phyloP scores from a whole-genome alignment of 2,113 vertebrate genomes.

The Psettodes erumei region DNA sequence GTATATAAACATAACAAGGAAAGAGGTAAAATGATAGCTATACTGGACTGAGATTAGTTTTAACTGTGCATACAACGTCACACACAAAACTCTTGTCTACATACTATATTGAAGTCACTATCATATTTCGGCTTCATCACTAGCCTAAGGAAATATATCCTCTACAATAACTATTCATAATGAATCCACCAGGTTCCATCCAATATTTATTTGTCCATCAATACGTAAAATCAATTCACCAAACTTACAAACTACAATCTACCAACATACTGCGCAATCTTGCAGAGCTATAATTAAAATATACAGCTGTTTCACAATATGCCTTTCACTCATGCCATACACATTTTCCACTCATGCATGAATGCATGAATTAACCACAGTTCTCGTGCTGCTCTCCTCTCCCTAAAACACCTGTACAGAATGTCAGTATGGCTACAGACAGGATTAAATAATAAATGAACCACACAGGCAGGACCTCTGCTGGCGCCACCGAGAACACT shows the following conservation, averaged over 20 bases:
- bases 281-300: neutral
- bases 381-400: neutral
- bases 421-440: constrained; percentile 7
- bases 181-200: neutral
- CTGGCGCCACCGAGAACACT: constrained; percentile 34
- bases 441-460: constrained; percentile 53
- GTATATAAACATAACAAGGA: neutral
- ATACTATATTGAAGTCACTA: neutral
- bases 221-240: no score
- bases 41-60: neutral
- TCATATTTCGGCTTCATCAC: neutral
- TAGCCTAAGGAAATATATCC: neutral
- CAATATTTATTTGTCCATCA: no score
- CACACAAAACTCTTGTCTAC: neutral
- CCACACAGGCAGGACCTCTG: constrained; percentile 22
- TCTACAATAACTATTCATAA: neutral
- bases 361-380: constrained; percentile 14
- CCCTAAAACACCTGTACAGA: constrained; percentile 24
- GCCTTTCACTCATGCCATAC: neutral
- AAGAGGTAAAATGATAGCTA: neutral
- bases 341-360: neutral
- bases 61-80: neutral
- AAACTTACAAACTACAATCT: neutral
- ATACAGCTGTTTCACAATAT: neutral
- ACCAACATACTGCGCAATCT: neutral